phyloP scores from a whole-genome alignment of 1,140 invertebrate species.

The Contarinia nasturtii region DNA sequence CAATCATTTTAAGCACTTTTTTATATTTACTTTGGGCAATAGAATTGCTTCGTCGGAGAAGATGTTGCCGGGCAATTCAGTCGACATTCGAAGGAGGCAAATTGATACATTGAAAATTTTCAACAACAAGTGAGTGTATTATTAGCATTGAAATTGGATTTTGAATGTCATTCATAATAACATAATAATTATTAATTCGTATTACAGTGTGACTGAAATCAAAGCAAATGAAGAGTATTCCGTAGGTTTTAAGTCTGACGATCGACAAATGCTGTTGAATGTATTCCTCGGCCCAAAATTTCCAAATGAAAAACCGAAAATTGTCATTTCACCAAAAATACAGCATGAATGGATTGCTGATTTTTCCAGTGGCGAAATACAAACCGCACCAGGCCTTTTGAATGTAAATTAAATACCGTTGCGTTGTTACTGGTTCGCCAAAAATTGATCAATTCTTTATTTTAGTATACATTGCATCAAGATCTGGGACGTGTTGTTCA shows the following conservation, averaged over 20 bases:
- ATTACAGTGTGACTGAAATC: conserved; percentile 42
- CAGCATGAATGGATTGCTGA: conserved; percentile 45
- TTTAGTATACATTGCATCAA: conserved; percentile 48
- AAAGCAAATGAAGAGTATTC: conserved; percentile 47
- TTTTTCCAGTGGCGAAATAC: conserved; percentile 39
- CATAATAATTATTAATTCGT: background rate
- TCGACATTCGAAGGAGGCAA: conserved; percentile 31
- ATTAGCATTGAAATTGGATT: conserved; percentile 5
- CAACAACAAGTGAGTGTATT: conserved; percentile 27
- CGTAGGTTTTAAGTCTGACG: conserved; percentile 41
- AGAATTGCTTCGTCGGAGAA: background rate
- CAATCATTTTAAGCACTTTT: too few species aligned
- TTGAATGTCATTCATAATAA: conserved; percentile 7
- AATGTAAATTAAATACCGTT: conserved; percentile 35
- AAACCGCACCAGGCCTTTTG: conserved; percentile 45
- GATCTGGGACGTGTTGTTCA: conserved; percentile 60
- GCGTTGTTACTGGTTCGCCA: background rate
- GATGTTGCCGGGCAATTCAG: background rate
- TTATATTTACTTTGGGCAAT: too few species aligned
- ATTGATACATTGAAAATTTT: conserved; percentile 57
- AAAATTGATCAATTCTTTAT: conserved; percentile 5
- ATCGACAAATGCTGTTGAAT: conserved; percentile 38
- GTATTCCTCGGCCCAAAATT: conserved; percentile 44
- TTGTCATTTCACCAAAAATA: conserved; percentile 41
- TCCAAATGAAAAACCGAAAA: conserved; percentile 49